Conservation (phyloP, 2,113 vertebrate species). For the Poeciliopsis retropinna region DNA sequence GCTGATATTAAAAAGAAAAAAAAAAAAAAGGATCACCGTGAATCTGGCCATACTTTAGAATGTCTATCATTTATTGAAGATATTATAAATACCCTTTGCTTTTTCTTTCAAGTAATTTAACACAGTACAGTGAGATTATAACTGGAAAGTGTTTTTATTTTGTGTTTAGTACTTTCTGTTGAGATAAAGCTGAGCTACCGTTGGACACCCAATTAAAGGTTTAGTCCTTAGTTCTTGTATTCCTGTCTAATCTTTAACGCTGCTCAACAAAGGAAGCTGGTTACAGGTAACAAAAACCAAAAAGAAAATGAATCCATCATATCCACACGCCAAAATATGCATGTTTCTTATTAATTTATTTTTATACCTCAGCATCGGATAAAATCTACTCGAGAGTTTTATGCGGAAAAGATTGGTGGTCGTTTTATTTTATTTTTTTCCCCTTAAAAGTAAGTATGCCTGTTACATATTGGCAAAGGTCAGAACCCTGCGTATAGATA, state of each 20-base stretch:
- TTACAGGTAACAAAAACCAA: no score
- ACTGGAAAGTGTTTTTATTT: neutral
- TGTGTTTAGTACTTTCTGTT: neutral
- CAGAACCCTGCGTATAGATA: no score
- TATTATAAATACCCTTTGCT: neutral
- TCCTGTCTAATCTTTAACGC: neutral
- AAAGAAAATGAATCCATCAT: no score
- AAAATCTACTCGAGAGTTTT: no score
- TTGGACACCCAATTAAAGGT: neutral
- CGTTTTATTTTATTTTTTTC: no score
- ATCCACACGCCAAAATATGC: no score
- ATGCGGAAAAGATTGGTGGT: no score
- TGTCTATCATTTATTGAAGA: neutral
- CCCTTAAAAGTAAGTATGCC: no score
- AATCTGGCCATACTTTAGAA: slow-evolving; percentile 18
- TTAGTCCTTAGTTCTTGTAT: neutral
- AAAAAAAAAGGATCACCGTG: slow-evolving; percentile 11
- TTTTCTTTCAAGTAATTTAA: neutral
- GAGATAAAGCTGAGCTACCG: neutral
- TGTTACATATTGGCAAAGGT: no score
- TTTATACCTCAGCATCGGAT: no score
- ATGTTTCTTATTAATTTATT: no score
- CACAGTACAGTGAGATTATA: neutral
- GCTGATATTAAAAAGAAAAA: neutral
- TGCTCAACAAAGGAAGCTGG: no score